Evolutionary conservation across 2,113 vertebrate species (phyloP).

Genomic region (Peucedramus taeniatus): DNA sequence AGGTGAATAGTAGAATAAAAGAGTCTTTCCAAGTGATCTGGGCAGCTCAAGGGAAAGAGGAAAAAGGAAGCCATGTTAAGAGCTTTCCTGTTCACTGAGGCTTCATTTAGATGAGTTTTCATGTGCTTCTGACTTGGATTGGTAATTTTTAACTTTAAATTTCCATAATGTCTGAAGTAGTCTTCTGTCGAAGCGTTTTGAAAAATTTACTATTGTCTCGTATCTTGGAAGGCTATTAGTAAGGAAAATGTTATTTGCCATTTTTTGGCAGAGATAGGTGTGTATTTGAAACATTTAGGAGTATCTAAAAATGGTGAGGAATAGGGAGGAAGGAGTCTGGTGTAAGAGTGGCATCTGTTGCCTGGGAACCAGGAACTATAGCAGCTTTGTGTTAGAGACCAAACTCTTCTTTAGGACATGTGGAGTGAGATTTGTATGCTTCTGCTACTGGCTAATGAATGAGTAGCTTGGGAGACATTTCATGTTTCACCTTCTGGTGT

Average conservation of each 20-base stretch:
- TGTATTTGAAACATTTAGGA: neutral
- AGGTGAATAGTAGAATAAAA: neutral
- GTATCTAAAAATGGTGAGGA: neutral
- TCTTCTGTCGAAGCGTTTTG: neutral
- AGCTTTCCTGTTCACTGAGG: neutral
- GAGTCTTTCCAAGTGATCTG: neutral
- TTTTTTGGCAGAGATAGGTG: neutral
- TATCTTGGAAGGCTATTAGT: neutral
- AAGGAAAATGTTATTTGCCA: neutral
- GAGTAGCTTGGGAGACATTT: neutral
- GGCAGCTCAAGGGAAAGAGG: neutral
- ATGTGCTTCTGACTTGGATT: neutral
- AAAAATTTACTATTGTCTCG: neutral
- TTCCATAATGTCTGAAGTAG: neutral
- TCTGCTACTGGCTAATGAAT: neutral
- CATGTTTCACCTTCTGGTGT: neutral
- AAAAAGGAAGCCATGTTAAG: neutral
- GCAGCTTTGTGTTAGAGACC: neutral
- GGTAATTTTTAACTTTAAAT: neutral
- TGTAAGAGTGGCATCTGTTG: neutral
- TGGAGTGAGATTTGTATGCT: neutral
- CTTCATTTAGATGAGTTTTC: neutral
- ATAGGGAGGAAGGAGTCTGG: neutral
- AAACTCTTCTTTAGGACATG: neutral
- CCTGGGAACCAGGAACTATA: neutral